These are phyloP conservation scores for Octopus bimaculoides DNA, from an alignment of 1,140 invertebrate species.

Conservation along the genomic window DNA sequence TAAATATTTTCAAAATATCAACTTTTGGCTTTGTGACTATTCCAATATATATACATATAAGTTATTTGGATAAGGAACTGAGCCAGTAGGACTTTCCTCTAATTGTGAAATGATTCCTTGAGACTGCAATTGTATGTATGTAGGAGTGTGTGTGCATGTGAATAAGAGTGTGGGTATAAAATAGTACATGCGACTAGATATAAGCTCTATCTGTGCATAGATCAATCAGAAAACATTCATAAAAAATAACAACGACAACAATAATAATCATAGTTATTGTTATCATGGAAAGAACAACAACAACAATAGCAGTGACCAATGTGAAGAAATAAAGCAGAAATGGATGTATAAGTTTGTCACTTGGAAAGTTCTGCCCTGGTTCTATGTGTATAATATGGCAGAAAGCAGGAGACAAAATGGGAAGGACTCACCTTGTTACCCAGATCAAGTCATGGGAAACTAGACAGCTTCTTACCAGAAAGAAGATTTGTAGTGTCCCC, in stretches of 20 bases:
- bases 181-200: background rate
- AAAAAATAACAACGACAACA: no score
- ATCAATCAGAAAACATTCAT: no score
- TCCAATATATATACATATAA: no score
- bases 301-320: background rate
- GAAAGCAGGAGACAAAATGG: background rate
- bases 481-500: conserved; percentile 10
- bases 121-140: background rate
- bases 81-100: no score
- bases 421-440: background rate
- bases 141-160: background rate
- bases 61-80: no score
- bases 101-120: background rate
- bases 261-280: no score
- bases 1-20: no score
- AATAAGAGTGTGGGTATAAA: background rate
- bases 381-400: no score
- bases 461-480: conserved; percentile 13
- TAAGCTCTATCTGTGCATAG: no score
- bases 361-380: background rate
- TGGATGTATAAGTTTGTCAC: background rate
- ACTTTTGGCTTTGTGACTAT: no score
- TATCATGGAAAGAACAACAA: background rate
- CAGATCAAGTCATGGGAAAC: conserved; percentile 7
- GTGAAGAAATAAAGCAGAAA: background rate